Conservation (phyloP, 2,888 invertebrate species). For the Frankliniella intonsa region DNA sequence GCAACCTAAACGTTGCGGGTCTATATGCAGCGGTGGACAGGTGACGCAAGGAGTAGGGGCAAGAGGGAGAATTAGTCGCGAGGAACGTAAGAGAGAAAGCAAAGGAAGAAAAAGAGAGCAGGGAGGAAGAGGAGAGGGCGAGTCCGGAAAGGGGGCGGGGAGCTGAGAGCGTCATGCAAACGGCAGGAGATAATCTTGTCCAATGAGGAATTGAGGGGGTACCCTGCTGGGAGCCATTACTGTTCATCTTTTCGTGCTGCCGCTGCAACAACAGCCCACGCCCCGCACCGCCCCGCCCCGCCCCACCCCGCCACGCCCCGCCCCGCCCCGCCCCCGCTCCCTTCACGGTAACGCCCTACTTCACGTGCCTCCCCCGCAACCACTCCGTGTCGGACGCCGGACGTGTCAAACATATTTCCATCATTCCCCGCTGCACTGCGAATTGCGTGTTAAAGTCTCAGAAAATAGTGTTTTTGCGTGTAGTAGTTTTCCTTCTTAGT, state of each 20-base stretch:
- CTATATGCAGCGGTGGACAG: neutral
- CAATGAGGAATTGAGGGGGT: constrained; percentile 24
- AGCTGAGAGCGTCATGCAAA: neutral
- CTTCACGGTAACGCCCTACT: too few relatives aligned
- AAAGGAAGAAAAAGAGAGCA: neutral
- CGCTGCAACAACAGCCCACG: neutral
- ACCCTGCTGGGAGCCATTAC: constrained; percentile 13
- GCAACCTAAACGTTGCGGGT: too few relatives aligned
- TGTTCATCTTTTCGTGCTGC: constrained; percentile 6
- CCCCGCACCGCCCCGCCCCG: neutral
- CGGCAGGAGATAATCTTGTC: constrained; percentile 24
- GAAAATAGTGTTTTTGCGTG: too few relatives aligned
- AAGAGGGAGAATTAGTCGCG: neutral
- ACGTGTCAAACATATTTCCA: too few relatives aligned
- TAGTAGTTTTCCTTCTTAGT: too few relatives aligned
- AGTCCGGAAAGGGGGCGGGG: neutral
- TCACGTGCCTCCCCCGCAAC: too few relatives aligned
- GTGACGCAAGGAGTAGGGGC: neutral
- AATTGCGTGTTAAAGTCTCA: too few relatives aligned
- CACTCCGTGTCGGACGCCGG: too few relatives aligned
- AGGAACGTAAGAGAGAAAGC: neutral
- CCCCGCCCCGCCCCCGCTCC: too few relatives aligned
- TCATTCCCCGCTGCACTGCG: too few relatives aligned
- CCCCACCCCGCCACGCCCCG: neutral
- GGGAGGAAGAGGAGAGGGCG: neutral